Evolutionary conservation across 2,113 vertebrate species (phyloP), one percentile per base, ranked within the genome.

Genomic region (Oceanodroma tethys): DNA sequence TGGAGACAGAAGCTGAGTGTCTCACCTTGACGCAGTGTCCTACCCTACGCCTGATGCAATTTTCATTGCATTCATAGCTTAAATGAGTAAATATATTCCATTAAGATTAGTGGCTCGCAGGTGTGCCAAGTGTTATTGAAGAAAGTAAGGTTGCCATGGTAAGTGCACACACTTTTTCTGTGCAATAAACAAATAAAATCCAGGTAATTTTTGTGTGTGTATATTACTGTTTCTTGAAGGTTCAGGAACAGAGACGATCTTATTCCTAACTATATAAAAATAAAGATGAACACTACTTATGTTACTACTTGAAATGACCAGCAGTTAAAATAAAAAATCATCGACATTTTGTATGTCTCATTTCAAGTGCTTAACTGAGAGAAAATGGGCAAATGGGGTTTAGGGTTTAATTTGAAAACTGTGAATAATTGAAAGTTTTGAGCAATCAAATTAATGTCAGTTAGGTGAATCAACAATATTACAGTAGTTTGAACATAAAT

Each of bases 131-230:
- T 58, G 38, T 81, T 89, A 88, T 11, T 63, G 53, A 91, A 88
- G 75, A 81, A 94, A 95, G 70, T 76, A 72, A 68, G 70, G 84
- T 91, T 94, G 80, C 80, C 88, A 93, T 93, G 94, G 94, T 40
- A 91, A 93, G 59, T 22, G 43, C 91, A 91, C 88, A 91, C n/a
- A 72, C 53, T 47, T 88, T 62, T 88, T 78, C 71, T 88, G 70
- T 86, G 86, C 30, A 20, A 29, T 83, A 94, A 91, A 81, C 50
- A 94, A 52, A 56, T n/a, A 82, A 80, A 87, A 84, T 72, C 38
- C 65, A 95, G 78, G 68, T 72, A 38, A 85, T 40, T 68, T 80
- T 52, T 92, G 36, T 47, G 16, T 89, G 26, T 73, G 45, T 43
- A 1, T 56, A 85, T 88, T 80, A 40, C 25, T 84, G 11, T 60